Evolutionary conservation across 2,888 invertebrate genomes (phyloP).

Genomic region (Drosophila colorata): DNA sequence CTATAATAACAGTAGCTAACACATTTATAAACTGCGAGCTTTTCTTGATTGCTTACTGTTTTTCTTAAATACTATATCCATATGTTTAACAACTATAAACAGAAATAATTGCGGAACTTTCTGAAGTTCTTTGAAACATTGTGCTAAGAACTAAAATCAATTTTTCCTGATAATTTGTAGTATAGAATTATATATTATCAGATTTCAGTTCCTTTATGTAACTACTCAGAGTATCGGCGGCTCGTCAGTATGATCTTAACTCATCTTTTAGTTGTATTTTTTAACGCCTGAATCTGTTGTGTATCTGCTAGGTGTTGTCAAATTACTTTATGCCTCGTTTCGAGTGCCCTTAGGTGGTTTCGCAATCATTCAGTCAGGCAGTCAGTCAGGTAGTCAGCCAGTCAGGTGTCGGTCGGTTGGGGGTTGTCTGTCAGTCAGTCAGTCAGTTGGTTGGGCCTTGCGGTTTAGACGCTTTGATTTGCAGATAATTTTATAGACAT

Average conservation of each 20-base stretch:
- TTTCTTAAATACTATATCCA: no score
- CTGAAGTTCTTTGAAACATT: no score
- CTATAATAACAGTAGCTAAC: no score
- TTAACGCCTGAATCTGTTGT: constrained; percentile 27
- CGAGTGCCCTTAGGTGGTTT: constrained; percentile 73
- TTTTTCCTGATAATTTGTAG: no score
- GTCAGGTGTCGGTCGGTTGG: constrained; percentile 28
- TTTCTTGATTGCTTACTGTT: no score
- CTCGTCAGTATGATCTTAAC: constrained; percentile 16
- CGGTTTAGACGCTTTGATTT: constrained; percentile 72
- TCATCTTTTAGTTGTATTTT: constrained; percentile 21
- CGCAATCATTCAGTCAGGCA: constrained; percentile 59
- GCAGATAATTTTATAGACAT: constrained; percentile 76
- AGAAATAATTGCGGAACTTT: no score
- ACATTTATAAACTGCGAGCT: no score
- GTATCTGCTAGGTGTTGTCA: constrained; percentile 44
- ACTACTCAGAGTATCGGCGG: constrained; percentile 11
- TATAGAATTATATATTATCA: not conserved
- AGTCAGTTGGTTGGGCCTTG: constrained; percentile 30
- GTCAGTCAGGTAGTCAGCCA: constrained; percentile 6
- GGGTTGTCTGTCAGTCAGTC: constrained; percentile 23
- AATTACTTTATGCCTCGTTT: constrained; percentile 50
- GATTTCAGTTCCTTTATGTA: not conserved
- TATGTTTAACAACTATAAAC: no score
- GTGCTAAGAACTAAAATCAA: no score